Percentiles rank a stretch among this genome's conserved stretches.
These are phyloP conservation scores for Haliclystus octoradiatus DNA, from an alignment of 30 jellyfish, hydroid and myxozoan genomes.

Conservation along the genomic window DNA sequence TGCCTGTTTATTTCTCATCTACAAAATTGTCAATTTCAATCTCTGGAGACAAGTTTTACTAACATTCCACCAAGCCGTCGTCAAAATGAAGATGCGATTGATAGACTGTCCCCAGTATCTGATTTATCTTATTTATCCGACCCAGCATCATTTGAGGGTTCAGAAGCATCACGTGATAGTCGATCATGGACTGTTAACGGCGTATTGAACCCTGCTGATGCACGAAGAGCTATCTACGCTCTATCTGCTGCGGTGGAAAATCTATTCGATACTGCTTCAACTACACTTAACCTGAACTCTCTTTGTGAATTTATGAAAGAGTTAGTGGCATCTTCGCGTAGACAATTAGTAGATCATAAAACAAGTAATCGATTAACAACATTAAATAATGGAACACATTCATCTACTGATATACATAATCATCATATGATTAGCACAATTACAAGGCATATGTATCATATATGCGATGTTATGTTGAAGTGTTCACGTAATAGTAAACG, in stretches of 20 bases:
- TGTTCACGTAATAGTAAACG: slow-evolving; percentile 77
- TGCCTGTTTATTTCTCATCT: background rate
- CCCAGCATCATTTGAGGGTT: background rate
- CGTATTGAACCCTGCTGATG: slow-evolving; percentile 81
- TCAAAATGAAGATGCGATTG: background rate
- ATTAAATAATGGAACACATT: background rate
- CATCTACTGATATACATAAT: background rate
- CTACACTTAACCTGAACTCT: slow-evolving; percentile 65
- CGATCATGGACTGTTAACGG: slow-evolving; percentile 60
- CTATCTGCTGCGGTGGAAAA: slow-evolving; percentile 95
- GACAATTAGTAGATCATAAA: slow-evolving; percentile 62
- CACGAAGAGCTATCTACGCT: slow-evolving; percentile 95
- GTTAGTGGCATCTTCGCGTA: slow-evolving; percentile 66
- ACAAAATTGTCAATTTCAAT: background rate
- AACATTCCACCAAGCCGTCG: background rate
- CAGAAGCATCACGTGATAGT: slow-evolving; percentile 6
- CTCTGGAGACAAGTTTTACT: background rate
- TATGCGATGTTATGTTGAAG: slow-evolving; percentile 91
- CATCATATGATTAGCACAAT: slow-evolving; percentile 31
- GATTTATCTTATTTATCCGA: background rate
- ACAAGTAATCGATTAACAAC: slow-evolving; percentile 15
- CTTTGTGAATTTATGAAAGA: slow-evolving; percentile 52
- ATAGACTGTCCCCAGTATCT: background rate
- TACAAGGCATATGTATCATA: slow-evolving; percentile 85
- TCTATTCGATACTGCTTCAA: slow-evolving; percentile 88